Evolutionary conservation across 2,888 invertebrate species (phyloP).

Genomic region (Platycnemis pennipes): DNA sequence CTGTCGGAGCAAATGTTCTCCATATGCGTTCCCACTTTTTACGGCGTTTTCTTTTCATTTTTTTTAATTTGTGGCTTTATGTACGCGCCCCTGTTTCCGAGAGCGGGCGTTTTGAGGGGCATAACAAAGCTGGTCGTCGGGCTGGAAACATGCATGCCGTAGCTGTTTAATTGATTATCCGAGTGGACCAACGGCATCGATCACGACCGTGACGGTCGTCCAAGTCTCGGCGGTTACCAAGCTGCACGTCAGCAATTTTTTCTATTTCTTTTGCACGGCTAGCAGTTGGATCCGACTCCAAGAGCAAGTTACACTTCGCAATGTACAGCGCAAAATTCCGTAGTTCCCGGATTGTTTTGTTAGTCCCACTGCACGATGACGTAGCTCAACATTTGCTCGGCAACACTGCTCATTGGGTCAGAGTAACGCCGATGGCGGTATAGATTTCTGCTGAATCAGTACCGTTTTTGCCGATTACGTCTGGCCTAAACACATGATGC

Average conservation of each 20-base stretch:
- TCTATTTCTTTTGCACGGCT: not conserved
- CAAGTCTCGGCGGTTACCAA: not conserved
- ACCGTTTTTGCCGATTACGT: not conserved
- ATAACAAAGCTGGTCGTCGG: not conserved
- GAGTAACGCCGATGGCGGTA: not conserved
- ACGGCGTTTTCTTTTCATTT: not conserved
- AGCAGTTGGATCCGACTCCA: not conserved
- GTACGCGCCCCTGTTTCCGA: not conserved
- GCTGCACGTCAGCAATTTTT: not conserved
- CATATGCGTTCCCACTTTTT: not conserved
- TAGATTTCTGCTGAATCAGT: not conserved
- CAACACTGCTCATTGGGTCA: not conserved
- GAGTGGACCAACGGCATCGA: not conserved
- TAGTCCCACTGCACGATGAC: not conserved
- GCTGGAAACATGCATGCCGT: not conserved
- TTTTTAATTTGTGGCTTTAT: not conserved
- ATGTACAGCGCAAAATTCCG: not conserved
- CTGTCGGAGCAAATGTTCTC: not conserved
- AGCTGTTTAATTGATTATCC: slow-evolving; percentile 20
- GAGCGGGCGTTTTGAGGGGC: not conserved
- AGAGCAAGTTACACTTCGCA: slow-evolving; percentile 8
- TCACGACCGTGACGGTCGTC: not conserved
- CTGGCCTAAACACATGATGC: not conserved
- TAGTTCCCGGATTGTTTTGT: not conserved
- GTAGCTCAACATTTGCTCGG: not conserved